Evolutionary conservation across 2,113 vertebrate genomes (phyloP).

Genomic region (Herpailurus yagouaroundi): DNA sequence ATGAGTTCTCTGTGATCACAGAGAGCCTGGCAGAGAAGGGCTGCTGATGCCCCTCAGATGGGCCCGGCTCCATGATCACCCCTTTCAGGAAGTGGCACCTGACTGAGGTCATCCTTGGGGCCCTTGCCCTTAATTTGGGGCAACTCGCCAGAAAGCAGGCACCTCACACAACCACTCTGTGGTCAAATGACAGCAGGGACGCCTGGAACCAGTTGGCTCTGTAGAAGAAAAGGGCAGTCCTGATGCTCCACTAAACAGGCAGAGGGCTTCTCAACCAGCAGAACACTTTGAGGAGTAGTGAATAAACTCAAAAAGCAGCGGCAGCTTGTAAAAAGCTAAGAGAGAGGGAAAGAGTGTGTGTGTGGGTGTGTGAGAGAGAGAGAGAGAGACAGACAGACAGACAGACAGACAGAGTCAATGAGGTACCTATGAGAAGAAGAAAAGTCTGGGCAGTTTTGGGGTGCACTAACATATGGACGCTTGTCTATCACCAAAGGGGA

Average conservation of each 20-base stretch:
- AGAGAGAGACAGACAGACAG: neutral
- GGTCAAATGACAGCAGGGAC: slow-evolving; percentile 58
- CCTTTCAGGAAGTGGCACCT: slow-evolving; percentile 33
- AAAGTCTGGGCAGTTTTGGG: neutral
- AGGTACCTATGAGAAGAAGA: neutral
- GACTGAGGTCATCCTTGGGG: slow-evolving; percentile 57
- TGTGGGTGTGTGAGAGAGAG: neutral
- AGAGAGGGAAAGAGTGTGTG: neutral
- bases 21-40: neutral
- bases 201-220: slow-evolving; percentile 43
- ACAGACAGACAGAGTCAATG: neutral
- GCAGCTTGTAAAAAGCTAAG: neutral
- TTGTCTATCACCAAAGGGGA: neutral
- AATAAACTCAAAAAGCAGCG: neutral
- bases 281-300: neutral
- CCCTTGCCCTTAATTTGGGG: neutral
- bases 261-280: neutral
- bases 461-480: neutral
- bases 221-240: neutral
- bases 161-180: neutral
- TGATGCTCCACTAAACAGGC: neutral
- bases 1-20: neutral
- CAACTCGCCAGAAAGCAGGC: slow-evolving; percentile 30
- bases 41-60: neutral
- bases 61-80: neutral